phyloP scores from a whole-genome alignment of 1,140 invertebrate genomes.

The Ips typographus region DNA sequence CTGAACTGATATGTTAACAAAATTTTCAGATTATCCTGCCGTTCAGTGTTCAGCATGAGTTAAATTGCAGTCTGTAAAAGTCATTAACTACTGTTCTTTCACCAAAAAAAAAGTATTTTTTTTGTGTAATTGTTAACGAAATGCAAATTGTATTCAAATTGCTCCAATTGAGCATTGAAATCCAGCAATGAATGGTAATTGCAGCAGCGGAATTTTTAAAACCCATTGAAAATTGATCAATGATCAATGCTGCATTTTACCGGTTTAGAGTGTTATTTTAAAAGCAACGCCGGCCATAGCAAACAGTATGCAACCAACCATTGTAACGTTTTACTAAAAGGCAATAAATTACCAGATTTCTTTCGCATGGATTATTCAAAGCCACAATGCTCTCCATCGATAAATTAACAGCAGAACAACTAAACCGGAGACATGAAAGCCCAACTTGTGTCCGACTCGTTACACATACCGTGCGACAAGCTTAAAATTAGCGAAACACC shows the following conservation, averaged over 20 bases:
- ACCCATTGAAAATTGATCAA: neutral
- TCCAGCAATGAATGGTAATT: constrained; percentile 2
- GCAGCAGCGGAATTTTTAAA: neutral
- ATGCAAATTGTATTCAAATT: constrained; percentile 13
- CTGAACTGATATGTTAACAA: no score
- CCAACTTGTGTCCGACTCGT: constrained; percentile 1
- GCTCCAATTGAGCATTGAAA: constrained; percentile 12
- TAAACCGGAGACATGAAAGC: constrained; percentile 9
- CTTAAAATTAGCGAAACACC: constrained; percentile 28
- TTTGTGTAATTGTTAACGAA: neutral
- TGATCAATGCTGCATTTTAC: neutral
- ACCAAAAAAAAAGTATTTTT: neutral
- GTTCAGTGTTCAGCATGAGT: no score
- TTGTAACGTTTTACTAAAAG: neutral
- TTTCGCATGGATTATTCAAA: neutral
- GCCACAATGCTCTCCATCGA: neutral
- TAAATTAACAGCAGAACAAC: constrained; percentile 11
- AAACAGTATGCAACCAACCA: neutral
- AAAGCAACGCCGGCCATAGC: neutral
- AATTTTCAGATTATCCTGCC: no score
- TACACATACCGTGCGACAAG: constrained; percentile 14
- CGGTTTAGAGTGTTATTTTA: neutral
- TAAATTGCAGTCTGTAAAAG: neutral
- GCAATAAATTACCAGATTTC: constrained; percentile 1
- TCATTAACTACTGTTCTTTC: neutral